These are phyloP conservation scores for Rhineura floridana DNA, from an alignment of 2,113 vertebrate species.

Conservation along the genomic window DNA sequence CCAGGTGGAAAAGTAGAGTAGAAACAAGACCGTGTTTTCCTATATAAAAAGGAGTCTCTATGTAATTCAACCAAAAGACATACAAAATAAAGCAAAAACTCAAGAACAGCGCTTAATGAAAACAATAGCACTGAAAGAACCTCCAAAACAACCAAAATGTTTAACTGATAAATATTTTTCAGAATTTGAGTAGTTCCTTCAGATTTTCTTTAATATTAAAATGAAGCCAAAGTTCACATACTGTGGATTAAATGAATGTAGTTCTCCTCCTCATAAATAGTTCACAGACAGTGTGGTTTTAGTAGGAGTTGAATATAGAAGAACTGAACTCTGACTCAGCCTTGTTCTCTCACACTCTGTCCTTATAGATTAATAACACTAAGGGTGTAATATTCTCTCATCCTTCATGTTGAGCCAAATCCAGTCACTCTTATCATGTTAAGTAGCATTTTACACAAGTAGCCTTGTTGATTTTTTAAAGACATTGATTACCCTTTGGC, in stretches of 20 bases:
- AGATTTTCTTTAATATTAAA: neutral
- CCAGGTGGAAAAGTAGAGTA: neutral
- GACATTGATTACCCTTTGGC: neutral
- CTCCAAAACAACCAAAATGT: fast-evolving
- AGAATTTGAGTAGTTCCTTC: neutral
- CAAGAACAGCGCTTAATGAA: neutral
- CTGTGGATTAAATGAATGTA: neutral
- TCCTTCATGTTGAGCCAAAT: neutral
- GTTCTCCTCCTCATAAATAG: neutral
- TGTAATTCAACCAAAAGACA: neutral
- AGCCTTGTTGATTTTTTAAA: neutral
- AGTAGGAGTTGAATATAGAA: conserved; percentile 60
- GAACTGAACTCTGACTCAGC: conserved; percentile 47
- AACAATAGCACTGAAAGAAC: neutral
- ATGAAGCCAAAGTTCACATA: fast-evolving
- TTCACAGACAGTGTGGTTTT: conserved; percentile 30
- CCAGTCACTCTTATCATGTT: neutral
- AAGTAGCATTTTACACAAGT: neutral
- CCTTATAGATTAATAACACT: neutral
- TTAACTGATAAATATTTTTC: neutral
- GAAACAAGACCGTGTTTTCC: conserved; percentile 9
- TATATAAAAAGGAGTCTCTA: neutral
- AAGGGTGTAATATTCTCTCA: neutral
- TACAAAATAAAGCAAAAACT: neutral
- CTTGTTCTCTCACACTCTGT: conserved; percentile 45